Evolutionary conservation across 2,888 invertebrate genomes (phyloP).

Genomic region (Nemapogon koenigi): DNA sequence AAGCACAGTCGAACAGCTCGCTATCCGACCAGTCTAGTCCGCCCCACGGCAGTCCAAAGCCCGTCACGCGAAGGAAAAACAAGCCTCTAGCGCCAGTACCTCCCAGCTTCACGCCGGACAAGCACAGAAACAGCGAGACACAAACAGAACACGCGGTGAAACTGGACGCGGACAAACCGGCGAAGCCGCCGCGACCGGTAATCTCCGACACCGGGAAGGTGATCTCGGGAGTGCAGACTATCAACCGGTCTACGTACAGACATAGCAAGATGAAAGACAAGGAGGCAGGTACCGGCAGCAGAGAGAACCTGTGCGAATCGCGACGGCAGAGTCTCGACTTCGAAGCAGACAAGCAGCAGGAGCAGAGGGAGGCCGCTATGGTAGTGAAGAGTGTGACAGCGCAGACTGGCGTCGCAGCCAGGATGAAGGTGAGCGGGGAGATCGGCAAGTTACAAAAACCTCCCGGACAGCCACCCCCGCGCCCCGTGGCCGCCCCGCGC

Average conservation of each 20-base stretch:
- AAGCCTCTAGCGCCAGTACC: conserved; percentile 78
- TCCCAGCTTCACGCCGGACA: conserved; percentile 64
- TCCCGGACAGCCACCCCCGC: conserved; percentile 56
- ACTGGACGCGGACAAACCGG: conserved; percentile 54
- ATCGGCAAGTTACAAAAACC: conserved; percentile 37
- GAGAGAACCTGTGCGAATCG: conserved; percentile 45
- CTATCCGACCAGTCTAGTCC: conserved; percentile 73
- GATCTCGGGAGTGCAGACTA: conserved; percentile 63
- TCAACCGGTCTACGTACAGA: conserved; percentile 66
- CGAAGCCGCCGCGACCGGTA: conserved; percentile 70
- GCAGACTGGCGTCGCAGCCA: conserved; percentile 45
- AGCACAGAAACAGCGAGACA: conserved; percentile 35
- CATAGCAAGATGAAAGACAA: conserved; percentile 53
- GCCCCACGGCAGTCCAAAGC: conserved; percentile 77
- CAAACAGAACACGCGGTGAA: conserved; percentile 32
- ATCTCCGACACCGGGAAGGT: conserved; percentile 54
- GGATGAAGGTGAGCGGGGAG: conserved; percentile 46
- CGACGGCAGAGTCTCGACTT: conserved; percentile 64
- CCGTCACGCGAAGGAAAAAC: conserved; percentile 73
- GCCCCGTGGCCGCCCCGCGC: conserved; percentile 57
- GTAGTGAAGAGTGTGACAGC: conserved; percentile 46
- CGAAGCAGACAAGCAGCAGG: conserved; percentile 47
- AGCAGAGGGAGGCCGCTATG: conserved; percentile 27
- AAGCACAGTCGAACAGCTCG: conserved; percentile 73
- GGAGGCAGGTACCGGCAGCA: conserved; percentile 39